These are phyloP conservation scores for Trachelus troglodyta DNA, from an alignment of 2,888 invertebrate genomes.

Conservation along the genomic window DNA sequence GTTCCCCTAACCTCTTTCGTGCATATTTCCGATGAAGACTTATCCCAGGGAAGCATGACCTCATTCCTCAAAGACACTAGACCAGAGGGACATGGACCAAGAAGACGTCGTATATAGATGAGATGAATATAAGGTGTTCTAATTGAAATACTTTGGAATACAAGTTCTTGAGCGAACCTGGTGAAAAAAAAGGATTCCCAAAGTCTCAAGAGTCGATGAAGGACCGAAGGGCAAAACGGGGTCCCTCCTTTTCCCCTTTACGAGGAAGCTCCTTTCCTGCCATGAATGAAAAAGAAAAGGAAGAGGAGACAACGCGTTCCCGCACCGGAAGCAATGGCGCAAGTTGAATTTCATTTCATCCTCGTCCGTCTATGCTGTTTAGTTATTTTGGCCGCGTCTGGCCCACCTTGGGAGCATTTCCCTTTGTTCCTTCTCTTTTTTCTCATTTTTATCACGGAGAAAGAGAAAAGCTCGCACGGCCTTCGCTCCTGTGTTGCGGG, in stretches of 20 bases:
- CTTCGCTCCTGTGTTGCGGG: neutral
- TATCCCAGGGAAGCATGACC: neutral
- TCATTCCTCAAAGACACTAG: neutral
- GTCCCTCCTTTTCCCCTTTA: neutral
- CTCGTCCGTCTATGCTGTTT: conserved; percentile 26
- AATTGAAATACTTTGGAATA: neutral
- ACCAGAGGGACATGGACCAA: neutral
- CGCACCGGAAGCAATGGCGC: neutral
- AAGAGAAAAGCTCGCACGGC: neutral
- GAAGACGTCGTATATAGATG: neutral
- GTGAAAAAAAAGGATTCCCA: neutral
- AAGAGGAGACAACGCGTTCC: neutral
- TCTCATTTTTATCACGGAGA: neutral
- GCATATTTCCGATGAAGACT: neutral
- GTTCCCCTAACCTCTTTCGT: neutral
- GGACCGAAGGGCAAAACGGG: neutral
- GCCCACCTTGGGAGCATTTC: neutral
- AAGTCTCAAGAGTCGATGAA: neutral
- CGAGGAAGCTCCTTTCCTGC: neutral
- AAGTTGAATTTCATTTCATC: conserved; percentile 16
- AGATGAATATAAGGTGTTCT: neutral
- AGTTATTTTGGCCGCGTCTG: conserved; percentile 25
- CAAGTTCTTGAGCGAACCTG: neutral
- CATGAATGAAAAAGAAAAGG: neutral
- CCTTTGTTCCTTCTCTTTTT: neutral